Evolutionary conservation across 2,113 vertebrate species (phyloP), one percentile per base, ranked within the genome.

Genomic region (Xerus inauris): DNA sequence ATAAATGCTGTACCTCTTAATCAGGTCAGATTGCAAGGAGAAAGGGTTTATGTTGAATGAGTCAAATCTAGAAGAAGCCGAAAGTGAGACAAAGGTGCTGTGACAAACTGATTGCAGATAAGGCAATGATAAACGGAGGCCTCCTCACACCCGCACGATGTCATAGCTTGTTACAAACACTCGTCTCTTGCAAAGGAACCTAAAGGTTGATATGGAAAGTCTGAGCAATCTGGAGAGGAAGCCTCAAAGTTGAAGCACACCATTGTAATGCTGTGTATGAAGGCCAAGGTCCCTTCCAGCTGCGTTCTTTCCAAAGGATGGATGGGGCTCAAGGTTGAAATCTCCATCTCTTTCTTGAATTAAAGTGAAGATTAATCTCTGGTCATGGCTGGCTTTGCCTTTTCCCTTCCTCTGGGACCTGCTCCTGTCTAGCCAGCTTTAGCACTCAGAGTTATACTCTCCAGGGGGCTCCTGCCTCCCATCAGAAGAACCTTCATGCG

Each of bases 61-160:
- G 87, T 95, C 89, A 96, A 84, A 94, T 72, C 71, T 28, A 75
- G 93, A 95, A 57, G 80, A 87, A 94, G 80, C 65, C 3, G 90
- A 95, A 93, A 94, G 97, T 72, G 87, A 93, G 82, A 92, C 69
- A 75, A 45, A 75, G 67, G 95, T 19, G 4, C 64, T 59, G 0
- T 89, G 87, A 94, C 82, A 91, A 59, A 89, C 86, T 35, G 76
- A 96, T 72, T 2, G 5, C 91, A 94, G 96, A 89, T 97, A 59
- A 89, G 93, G 49, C 22, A 51, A 51, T 20, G 72, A 80, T 92
- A 87, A 81, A 64, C 47, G 5, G n/a, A 87, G 93, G 14, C 40
- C 87, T 94, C 67, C 26, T 65, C 65, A 17, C 17, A 38, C 72
- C 72, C 65, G 69, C 59, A 40, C 19, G 1, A 2, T 65, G n/a